Percentiles rank a stretch among this genome's conserved stretches.
Conservation (phyloP, 2,888 invertebrate species). For the Eulithis testata region DNA sequence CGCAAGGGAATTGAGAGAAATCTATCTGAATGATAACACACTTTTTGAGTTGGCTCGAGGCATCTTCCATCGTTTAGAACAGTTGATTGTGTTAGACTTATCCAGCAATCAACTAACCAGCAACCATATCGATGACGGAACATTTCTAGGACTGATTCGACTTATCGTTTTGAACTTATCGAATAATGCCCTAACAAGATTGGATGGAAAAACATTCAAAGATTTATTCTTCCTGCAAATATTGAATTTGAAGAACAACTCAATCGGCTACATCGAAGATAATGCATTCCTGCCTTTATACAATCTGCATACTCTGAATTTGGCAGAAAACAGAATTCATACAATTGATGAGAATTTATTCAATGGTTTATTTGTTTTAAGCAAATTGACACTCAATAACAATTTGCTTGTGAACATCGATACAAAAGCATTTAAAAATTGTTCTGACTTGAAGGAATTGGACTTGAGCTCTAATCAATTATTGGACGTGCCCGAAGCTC, state of each 20-base stretch:
- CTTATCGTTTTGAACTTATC: constrained; percentile 93
- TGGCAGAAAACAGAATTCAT: constrained; percentile 94
- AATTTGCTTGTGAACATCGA: constrained; percentile 93
- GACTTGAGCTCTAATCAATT: constrained; percentile 95
- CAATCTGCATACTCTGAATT: constrained; percentile 94
- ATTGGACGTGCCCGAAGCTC: constrained; percentile 91
- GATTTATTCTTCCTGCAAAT: constrained; percentile 94
- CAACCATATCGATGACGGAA: constrained; percentile 92
- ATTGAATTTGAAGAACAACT: constrained; percentile 93
- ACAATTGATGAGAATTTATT: constrained; percentile 92
- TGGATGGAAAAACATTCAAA: constrained; percentile 93
- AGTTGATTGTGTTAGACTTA: constrained; percentile 92
- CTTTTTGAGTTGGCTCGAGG: constrained; percentile 92
- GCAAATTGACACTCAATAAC: constrained; percentile 93
- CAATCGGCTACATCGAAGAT: constrained; percentile 94
- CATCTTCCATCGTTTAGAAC: constrained; percentile 92
- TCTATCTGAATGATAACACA: constrained; percentile 93
- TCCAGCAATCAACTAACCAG: constrained; percentile 94
- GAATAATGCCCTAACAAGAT: constrained; percentile 92
- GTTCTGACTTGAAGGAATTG: constrained; percentile 93
- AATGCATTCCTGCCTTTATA: constrained; percentile 94
- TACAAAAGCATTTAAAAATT: constrained; percentile 93
- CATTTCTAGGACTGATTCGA: constrained; percentile 93
- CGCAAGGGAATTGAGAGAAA: constrained; percentile 91
- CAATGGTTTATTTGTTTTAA: constrained; percentile 92